Percentiles rank a stretch among this genome's conserved stretches.
Conservation (phyloP, 2,797 vertebrate genomes). For the Anguilla megastoma region DNA sequence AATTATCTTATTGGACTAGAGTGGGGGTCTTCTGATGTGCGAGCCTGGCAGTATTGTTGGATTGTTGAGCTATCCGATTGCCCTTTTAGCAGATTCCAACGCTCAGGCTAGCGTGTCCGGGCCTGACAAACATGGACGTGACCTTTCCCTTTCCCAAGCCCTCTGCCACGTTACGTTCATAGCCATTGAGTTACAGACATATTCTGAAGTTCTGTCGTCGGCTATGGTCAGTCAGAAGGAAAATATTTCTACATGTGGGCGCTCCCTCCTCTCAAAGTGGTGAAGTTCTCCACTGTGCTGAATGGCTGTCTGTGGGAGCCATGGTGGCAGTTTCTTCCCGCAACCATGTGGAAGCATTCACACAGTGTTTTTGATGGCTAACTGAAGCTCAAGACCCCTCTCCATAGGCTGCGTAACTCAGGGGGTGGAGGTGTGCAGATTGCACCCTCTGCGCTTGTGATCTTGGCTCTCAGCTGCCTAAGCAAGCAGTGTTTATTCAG, state of each 20-base stretch:
- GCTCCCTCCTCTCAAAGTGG: not conserved
- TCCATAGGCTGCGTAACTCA: conserved; percentile 30
- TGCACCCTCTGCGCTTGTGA: conserved; percentile 26
- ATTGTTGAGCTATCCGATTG: conserved; percentile 19
- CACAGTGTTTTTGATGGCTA: conserved; percentile 13
- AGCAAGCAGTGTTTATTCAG: conserved; percentile 61
- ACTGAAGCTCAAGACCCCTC: conserved; percentile 3
- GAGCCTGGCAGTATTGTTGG: conserved; percentile 26
- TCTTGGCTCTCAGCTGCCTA: conserved; percentile 48
- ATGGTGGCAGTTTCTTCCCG: not conserved
- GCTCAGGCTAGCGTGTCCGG: conserved; percentile 35
- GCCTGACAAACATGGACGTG: conserved; percentile 42
- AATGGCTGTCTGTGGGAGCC: not conserved
- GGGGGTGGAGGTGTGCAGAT: conserved; percentile 45
- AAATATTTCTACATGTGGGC: not conserved
- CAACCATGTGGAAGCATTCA: conserved; percentile 2
- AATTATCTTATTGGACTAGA: conserved; percentile 30
- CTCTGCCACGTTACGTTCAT: conserved; percentile 43
- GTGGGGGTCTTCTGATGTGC: conserved; percentile 18
- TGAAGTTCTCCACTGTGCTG: not conserved
- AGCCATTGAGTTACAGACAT: conserved; percentile 4
- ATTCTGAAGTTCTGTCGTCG: conserved; percentile 8
- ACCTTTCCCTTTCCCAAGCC: conserved; percentile 55
- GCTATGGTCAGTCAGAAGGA: not conserved
- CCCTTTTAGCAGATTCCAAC: conserved; percentile 31